Evolutionary conservation across 2,888 invertebrate genomes (phyloP), one percentile per base, ranked within the genome.

Genomic region (Sericinus montela): DNA sequence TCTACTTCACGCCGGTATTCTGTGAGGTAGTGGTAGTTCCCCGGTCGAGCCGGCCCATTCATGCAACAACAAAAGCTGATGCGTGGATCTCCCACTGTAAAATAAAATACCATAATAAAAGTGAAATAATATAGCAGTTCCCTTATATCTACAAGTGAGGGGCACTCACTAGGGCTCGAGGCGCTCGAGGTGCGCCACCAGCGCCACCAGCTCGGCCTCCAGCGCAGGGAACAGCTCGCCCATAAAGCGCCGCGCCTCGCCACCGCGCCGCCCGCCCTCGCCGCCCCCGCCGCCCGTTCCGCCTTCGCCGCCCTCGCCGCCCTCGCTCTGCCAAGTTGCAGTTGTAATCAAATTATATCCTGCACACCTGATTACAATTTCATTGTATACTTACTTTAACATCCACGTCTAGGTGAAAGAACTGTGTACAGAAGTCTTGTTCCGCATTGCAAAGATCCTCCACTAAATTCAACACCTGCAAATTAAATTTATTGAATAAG

Each of bases 371-470:
- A n/a, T n/a, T n/a, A n/a, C n/a, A n/a, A n/a, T n/a, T n/a, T n/a
- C n/a, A n/a, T n/a, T 4, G 10, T 1, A 11, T 1, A 32, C 32
- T 1, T 11, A 84, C 86, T 78, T 85, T 86, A 0, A 68, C 59
- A 40, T 86, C 86, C 6, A 70, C 90, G 67, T 94, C 94, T 62
- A 97, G 89, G 77, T 96, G 95, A 76, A 99, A 97, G 87, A 98
- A 99, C 53, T 93, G 91, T 13, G 95, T 93, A 75, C 98, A 98
- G 82, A 99, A 99, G 60, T 97, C 94, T 83, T 98, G 98, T 77
- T 99, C 99, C 16, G 96, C 95, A 57, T 98, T 90, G 72, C 98
- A 98, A 47, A 97, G 93, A 3, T 95, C 95, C 73, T 98, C 97
- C 56, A 98, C 90, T 70, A 97, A 94, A 11, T 94, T 94, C 51